Conservation (phyloP, 2,797 vertebrate genomes). For the Anguilla obscura region DNA sequence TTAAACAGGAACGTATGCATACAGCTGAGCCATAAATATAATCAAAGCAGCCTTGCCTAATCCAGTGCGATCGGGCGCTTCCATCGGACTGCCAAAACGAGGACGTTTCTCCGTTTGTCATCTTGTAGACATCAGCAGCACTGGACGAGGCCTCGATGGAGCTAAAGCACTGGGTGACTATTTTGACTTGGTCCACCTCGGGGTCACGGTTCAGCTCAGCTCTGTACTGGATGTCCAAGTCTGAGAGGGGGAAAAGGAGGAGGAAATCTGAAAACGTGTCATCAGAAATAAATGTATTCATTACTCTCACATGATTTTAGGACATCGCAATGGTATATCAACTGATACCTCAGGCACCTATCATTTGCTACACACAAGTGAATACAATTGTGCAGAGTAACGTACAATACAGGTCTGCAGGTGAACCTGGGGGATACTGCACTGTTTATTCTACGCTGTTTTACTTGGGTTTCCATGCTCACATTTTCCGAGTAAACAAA, state of each 20-base stretch:
- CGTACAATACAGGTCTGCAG: background rate
- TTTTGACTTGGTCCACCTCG: conserved; percentile 87
- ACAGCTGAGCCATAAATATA: background rate
- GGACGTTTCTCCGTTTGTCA: conserved; percentile 91
- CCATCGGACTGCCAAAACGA: conserved; percentile 98
- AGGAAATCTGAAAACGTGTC: background rate
- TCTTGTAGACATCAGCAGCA: conserved; percentile 84
- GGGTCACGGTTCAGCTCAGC: conserved; percentile 81
- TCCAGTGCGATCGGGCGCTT: conserved; percentile 95
- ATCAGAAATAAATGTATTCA: background rate
- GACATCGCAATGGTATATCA: background rate
- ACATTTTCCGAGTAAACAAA: background rate
- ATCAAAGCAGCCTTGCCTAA: conserved; percentile 73
- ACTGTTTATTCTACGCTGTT: background rate
- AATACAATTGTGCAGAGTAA: background rate
- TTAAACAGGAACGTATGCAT: background rate
- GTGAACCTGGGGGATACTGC: background rate
- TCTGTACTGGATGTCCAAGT: conserved; percentile 77
- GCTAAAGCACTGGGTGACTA: conserved; percentile 90
- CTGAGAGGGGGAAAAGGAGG: conserved; percentile 50
- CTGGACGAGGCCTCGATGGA: conserved; percentile 94
- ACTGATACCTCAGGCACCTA: background rate
- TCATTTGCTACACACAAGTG: background rate
- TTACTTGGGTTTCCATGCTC: background rate
- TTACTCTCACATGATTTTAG: background rate